Evolutionary conservation across 2,888 invertebrate species (phyloP), one percentile per base, ranked within the genome.

Genomic region (Mimas tiliae): DNA sequence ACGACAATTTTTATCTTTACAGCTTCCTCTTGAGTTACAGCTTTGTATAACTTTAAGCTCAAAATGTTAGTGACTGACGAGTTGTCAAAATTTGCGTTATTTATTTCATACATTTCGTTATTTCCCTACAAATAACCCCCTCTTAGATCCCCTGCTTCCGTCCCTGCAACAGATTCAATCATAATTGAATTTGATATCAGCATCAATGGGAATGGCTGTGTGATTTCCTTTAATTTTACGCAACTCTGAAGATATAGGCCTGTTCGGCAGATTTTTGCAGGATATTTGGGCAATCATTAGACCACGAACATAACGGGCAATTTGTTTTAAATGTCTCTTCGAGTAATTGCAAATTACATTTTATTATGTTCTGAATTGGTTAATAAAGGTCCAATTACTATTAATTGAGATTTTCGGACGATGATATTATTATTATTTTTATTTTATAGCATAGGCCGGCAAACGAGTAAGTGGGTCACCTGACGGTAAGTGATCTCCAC

Each of bases 171-270:
- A 58, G 58, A 58, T 58, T 58, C 58, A 58, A 58, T 58, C 58
- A 58, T 58, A 58, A 58, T 58, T 58, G 58, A 58, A 58, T 58
- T 58, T 58, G 58, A 42, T 58, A 58, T 58, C 58, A 38, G 58
- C 19, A 42, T 42, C 58, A 58, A 58, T 58, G 55, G 55, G 34
- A 38, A 52, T 27, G 52, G 12, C 42, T 6, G 38, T 12, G 58
- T 58, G 58, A 58, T 58, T 58, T 58, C 58, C 58, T 38, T 58
- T 58, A 38, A 58, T 58, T 58, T 58, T 42, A 42, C 58, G 58
- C 58, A 58, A 12, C 38, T 58, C 42, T 19, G 58, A 58, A 58
- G 52, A 38, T 55, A 55, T 42, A 58, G 12, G 58, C 19, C 58
- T 58, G 11, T 42, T 58, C 38, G 19, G 19, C 42, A 38, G 12